A percentile compares a stretch with the other conserved stretches of the same genome.
phyloP scores from a whole-genome alignment of 2,797 vertebrate genomes.

The Tokudaia muenninki region DNA sequence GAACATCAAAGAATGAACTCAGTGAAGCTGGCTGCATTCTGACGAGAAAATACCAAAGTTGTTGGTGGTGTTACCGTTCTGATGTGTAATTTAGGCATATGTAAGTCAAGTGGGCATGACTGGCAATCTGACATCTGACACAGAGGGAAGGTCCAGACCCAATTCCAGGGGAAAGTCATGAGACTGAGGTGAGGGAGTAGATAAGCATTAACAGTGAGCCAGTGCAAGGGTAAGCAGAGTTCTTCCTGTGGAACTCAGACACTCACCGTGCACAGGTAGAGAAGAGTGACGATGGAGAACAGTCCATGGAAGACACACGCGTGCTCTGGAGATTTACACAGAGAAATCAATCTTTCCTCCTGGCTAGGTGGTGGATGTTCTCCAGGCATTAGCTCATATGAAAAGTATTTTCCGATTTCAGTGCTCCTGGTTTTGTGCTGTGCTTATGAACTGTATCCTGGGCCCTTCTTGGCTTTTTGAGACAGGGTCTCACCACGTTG shows the following conservation, averaged over 20 bases:
- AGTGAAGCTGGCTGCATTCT: not conserved
- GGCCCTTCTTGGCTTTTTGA: not conserved
- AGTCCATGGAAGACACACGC: not conserved
- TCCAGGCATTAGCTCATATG: not conserved
- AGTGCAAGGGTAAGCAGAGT: not conserved
- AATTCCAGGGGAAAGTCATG: not conserved
- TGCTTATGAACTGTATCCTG: not conserved
- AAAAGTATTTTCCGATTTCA: not conserved
- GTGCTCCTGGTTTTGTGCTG: not conserved
- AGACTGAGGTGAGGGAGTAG: not conserved
- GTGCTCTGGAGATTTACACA: not conserved
- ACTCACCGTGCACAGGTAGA: not conserved
- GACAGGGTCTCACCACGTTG: not conserved
- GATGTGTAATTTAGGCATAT: not conserved
- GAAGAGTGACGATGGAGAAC: too few species aligned
- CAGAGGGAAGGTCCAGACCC: not conserved
- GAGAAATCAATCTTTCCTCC: not conserved
- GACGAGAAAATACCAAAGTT: not conserved
- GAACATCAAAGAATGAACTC: not conserved
- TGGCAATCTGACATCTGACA: not conserved
- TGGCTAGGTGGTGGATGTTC: not conserved
- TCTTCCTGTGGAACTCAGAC: not conserved
- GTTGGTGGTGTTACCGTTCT: not conserved
- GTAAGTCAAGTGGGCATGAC: not conserved
- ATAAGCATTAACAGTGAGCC: not conserved